Evolutionary conservation across 2,888 invertebrate species (phyloP), one percentile per base, ranked within the genome.

Genomic region (Ametastegia equiseti): DNA sequence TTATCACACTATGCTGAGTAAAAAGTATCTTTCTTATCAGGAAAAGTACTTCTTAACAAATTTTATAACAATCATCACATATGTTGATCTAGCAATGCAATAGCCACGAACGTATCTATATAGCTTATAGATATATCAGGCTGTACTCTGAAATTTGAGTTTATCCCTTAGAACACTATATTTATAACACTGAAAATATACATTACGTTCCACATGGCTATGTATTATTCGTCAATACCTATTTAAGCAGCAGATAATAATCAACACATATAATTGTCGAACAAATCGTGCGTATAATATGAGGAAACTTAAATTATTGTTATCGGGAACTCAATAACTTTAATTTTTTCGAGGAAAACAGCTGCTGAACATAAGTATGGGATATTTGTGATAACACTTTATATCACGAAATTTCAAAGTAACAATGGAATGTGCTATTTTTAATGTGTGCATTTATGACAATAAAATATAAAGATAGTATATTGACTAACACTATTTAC

Each of bases 1-100:
- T 39, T 63, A 60, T 78, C 78, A 78, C 60, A 42, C 63, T 78
- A 57, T 30, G 23, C 78, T 63, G 42, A 63, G 19, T 54, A 33
- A 75, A 75, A 75, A 54, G 75, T 50, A 54, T 54, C 54, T 75
- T 75, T 54, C 54, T 27, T 27, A 15, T 75, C 2, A 75, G 54
- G 54, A 75, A 54, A 75, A 75, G n/a, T 36, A 75, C 75, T 75
- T 75, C 36, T 75, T 23, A 36, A 50, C 54, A 36, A 75, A 75
- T 75, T 75, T 30, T 75, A 75, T 75, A 54, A 75, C 75, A 75
- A 75, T 75, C 75, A 75, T 75, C 75, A 75, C 75, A 75, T 36
- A 33, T 50, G 75, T 75, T 75, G 75, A 75, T 75, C 50, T 50
- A 75, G 75, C 75, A 54, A 75, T 75, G 47, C 75, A 36, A 75